A percentile compares a stretch with the other conserved stretches of the same genome.
Evolutionary conservation across 2,113 vertebrate genomes (phyloP).

Genomic region (Nesogale talazaci): DNA sequence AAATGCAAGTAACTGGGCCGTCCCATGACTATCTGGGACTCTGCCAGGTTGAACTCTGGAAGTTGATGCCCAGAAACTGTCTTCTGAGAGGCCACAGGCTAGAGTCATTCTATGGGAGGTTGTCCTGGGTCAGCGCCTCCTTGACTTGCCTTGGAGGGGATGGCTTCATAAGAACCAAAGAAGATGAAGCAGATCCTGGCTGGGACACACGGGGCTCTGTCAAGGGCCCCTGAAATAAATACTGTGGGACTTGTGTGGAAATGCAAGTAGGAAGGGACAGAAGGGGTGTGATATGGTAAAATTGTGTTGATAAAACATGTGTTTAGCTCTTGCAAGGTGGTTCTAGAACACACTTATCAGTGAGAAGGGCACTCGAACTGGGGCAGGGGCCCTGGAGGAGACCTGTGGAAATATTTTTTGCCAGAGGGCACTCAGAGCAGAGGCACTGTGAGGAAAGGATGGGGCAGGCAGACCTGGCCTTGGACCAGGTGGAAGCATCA

Average conservation of each 20-base stretch:
- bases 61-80: too few species aligned
- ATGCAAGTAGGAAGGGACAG: too few species aligned
- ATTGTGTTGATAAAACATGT: too few species aligned
- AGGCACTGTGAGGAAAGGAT: background rate
- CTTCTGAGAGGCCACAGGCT: too few species aligned
- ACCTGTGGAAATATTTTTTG: background rate
- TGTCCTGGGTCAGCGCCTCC: background rate
- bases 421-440: background rate
- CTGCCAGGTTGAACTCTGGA: background rate
- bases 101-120: too few species aligned
- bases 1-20: accelerated
- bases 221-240: background rate
- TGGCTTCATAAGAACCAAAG: accelerated
- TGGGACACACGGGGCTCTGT: accelerated
- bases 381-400: too few species aligned
- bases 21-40: background rate
- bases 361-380: too few species aligned
- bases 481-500: background rate
- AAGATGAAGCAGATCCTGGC: background rate
- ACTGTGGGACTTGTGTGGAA: too few species aligned
- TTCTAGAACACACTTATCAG: too few species aligned
- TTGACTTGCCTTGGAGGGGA: background rate
- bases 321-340: too few species aligned
- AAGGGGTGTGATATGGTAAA: too few species aligned
- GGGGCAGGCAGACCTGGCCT: too few species aligned